Base-by-base conservation (phyloP, 2,888 invertebrate species). In the Drosophila cognata region DNA sequence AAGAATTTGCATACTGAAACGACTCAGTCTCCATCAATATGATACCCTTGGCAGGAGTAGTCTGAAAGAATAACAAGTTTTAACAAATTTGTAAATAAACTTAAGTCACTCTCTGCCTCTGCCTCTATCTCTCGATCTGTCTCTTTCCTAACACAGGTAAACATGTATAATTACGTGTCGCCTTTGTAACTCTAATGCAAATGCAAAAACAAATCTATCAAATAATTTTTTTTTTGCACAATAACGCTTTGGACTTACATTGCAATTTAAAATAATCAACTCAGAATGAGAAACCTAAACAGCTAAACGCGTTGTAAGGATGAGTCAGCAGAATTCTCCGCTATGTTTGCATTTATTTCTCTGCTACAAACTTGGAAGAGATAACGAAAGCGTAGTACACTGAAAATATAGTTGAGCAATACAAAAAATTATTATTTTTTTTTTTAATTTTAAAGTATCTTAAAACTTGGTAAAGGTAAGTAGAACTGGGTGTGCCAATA, bases 281-380 rank as follows among this genome's bases (percentile, higher is more conserved):
- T 79, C 79, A 74, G n/a, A 16, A 35, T 76, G 67, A 75, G 18
- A 29, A 29, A 28, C 13, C 18, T 13, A 46, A 50, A 28, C 35
- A 36, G 13, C 25, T 11, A 58, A 48, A n/a, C 51, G 53, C 46
- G 28, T 38, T 64, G 64, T 71, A 48, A n/a, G 48, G n/a, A 43
- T 46, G 74, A 75, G 1, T 48, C 74, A 28, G 79, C 61, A 55
- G 4, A 62, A 48, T 57, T 41, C 4, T 33, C 2, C 6, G n/a
- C 25, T 38, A 1, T 10, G 4, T 16, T 48, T 36, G 18, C 18
- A 52, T 65, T 18, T 13, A 36, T 36, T 36, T 5, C 31, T 31
- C 28, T 28, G 3, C 16, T 18, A 31, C 25, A 31, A 33, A 28
- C 6, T 8, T 43, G 16, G n/a, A 16, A 10, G 11, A 56, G 72